Percentiles rank a stretch among this genome's conserved stretches.
Conservation (phyloP, 2,113 vertebrate species). For the Chamaetylas fuelleborni region DNA sequence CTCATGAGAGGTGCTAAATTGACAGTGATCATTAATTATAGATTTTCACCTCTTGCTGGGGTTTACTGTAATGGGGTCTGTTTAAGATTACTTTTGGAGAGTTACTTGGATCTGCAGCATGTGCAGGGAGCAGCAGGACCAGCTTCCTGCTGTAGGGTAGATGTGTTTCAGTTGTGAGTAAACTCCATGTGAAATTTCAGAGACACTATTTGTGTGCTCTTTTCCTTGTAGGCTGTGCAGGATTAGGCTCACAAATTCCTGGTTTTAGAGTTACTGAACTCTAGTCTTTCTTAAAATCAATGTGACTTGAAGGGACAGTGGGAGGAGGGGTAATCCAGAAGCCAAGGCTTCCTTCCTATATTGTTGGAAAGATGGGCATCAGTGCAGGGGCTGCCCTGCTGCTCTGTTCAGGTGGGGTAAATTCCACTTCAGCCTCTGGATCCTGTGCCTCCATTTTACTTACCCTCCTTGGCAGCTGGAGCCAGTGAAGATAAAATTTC, state of each 20-base stretch:
- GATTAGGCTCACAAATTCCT: not conserved
- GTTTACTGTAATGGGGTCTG: not conserved
- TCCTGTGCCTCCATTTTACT: not conserved
- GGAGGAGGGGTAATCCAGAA: not conserved
- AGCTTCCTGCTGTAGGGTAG: not conserved
- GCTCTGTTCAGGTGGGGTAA: not conserved
- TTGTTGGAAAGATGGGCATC: not conserved
- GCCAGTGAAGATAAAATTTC: not conserved
- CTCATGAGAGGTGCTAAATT: slow-evolving; percentile 12
- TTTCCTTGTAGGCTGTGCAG: not conserved
- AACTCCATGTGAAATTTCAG: not conserved
- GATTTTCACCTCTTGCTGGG: slow-evolving; percentile 22
- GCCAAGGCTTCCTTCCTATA: not conserved
- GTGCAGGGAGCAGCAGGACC: not conserved
- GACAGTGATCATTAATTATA: slow-evolving; percentile 41
- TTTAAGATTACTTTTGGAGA: not conserved
- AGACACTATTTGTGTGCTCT: accelerated
- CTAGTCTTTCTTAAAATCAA: not conserved
- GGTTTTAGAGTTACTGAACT: not conserved
- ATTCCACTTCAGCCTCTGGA: not conserved
- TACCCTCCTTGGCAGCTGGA: not conserved
- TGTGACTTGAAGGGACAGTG: not conserved
- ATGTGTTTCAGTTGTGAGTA: not conserved
- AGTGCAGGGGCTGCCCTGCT: not conserved
- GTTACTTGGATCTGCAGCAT: not conserved